phyloP scores from a whole-genome alignment of 2,797 vertebrate species.

The Lithobates sylvaticus region DNA sequence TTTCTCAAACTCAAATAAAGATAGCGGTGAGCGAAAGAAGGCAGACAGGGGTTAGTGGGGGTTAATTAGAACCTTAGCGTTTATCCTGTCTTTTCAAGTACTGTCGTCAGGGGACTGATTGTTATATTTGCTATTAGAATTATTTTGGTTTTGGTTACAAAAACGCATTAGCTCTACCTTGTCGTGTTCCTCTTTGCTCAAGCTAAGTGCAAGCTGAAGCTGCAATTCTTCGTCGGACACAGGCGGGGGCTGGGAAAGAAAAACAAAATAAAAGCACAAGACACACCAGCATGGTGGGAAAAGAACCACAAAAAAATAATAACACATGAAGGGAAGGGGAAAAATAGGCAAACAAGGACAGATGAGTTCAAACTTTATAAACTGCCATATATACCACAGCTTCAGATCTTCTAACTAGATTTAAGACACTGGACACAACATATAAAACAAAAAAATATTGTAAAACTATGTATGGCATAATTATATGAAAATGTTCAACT shows the following conservation, averaged over 20 bases:
- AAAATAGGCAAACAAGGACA: constrained; percentile 54
- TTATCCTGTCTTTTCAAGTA: neutral
- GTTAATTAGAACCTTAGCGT: neutral
- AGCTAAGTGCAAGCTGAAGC: constrained; percentile 87
- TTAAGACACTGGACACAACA: neutral
- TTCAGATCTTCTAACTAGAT: neutral
- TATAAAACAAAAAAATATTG: neutral
- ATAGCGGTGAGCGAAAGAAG: constrained; percentile 22
- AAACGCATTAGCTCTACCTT: constrained; percentile 85
- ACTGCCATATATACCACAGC: neutral
- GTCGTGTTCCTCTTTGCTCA: constrained; percentile 92
- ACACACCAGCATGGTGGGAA: constrained; percentile 54
- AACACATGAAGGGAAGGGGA: neutral
- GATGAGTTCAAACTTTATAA: neutral
- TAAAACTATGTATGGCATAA: neutral
- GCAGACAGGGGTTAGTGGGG: constrained; percentile 28
- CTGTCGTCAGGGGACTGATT: constrained; percentile 4
- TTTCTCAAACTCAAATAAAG: constrained; percentile 27
- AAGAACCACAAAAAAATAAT: constrained; percentile 46
- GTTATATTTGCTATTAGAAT: constrained; percentile 30
- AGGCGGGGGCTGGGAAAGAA: constrained; percentile 73
- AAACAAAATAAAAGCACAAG: constrained; percentile 63
- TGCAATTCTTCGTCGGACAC: constrained; percentile 86
- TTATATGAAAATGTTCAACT: neutral
- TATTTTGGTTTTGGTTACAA: constrained; percentile 46